Evolutionary conservation across 2,888 invertebrate genomes (phyloP), one percentile per base, ranked within the genome.

Genomic region (Malacosoma neustria): DNA sequence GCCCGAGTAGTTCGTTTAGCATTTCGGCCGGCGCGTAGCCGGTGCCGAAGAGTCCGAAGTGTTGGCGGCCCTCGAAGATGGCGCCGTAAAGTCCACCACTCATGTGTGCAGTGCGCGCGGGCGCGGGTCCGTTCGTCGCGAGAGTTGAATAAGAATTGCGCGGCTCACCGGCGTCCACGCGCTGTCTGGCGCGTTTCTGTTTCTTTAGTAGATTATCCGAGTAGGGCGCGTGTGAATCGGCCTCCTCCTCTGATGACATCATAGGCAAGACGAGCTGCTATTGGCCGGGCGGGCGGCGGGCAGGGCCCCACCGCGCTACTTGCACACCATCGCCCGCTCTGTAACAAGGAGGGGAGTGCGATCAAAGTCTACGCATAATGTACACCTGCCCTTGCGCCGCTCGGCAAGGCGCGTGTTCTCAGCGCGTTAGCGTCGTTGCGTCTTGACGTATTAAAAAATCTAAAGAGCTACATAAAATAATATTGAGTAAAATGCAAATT

Each of bases 181-280:
- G 93, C 91, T 96, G 95, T 91, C 96, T 92, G 89, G 93, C 94
- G 87, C 95, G 93, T 89, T 95, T 95, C 87, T 92, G 91, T 91
- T 94, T 93, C 93, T 94, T 94, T 90, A 94, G 91, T 89, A 93
- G 92, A 88, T 92, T 92, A 91, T 93, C 94, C 92, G 93, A 93
- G 90, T 92, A 94, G 93, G 94, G 93, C 90, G 93, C 94, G 91
- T 93, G 93, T 90, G 91, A 91, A 89, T 92, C 93, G 90, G 93
- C 93, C 92, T 95, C 94, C 93, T 95, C 95, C 92, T 94, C 95
- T 92, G 94, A 94, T 95, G 94, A 95, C 95, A 95, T 95, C 93
- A 94, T 94, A 91, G 89, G 94, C 92, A 89, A 90, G 89, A 87
- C 89, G 89, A 86, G 89, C 91, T 91, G 89, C 88, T 89, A 90